These are phyloP conservation scores for Pionites leucogaster DNA, from an alignment of 2,113 vertebrate species.

Conservation along the genomic window DNA sequence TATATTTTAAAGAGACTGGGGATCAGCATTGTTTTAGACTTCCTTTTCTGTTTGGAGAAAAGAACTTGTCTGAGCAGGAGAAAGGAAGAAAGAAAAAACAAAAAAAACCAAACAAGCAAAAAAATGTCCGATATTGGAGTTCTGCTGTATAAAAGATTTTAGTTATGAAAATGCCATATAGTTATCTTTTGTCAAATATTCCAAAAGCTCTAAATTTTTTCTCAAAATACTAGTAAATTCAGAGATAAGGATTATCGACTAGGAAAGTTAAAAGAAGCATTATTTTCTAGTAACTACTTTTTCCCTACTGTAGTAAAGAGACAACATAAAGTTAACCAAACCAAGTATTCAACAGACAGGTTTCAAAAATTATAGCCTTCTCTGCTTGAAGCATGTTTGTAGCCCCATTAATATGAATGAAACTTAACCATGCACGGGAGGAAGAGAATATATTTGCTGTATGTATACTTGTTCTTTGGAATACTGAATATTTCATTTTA, in stretches of 20 bases:
- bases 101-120: neutral
- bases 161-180: neutral
- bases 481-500: conserved; percentile 72
- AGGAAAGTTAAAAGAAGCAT: conserved; percentile 3
- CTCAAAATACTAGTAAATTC: neutral
- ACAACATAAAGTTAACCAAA: conserved; percentile 39
- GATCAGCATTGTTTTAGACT: neutral
- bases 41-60: neutral
- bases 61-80: neutral
- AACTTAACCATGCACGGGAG: conserved; percentile 63
- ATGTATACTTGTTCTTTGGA: conserved; percentile 9
- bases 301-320: neutral
- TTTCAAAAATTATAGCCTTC: conserved; percentile 51
- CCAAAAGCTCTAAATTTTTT: neutral
- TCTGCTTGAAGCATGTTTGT: conserved; percentile 22
- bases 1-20: neutral
- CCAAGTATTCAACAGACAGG: conserved; percentile 46
- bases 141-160: neutral
- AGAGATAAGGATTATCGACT: neutral
- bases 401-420: conserved; percentile 53
- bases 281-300: conserved; percentile 17
- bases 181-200: neutral
- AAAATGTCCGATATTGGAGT: neutral
- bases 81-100: neutral
- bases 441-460: conserved; percentile 35